These are phyloP conservation scores for Apistogramma diplotaenia DNA, from an alignment of 2,113 vertebrate genomes.

Conservation along the genomic window DNA sequence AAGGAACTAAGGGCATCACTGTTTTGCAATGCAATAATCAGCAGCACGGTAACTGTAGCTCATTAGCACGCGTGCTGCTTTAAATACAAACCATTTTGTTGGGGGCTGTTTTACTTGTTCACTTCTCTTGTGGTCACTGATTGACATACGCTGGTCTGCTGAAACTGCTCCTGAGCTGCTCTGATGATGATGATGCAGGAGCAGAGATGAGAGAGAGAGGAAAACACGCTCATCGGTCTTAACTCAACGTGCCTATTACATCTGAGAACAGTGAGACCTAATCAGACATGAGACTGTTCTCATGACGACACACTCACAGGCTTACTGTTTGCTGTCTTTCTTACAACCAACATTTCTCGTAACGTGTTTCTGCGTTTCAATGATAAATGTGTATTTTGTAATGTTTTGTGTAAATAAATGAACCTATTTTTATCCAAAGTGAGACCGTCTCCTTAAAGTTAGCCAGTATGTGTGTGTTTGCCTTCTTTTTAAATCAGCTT, in stretches of 20 bases:
- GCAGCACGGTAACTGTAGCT: not conserved
- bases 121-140: not conserved
- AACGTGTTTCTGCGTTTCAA: conserved; percentile 12
- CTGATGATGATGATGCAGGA: conserved; percentile 5
- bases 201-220: not conserved
- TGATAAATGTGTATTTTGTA: conserved; percentile 60
- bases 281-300: not conserved
- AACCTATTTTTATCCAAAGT: conserved; percentile 66
- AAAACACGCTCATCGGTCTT: conserved; percentile 36
- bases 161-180: conserved; percentile 32
- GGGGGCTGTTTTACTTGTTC: conserved; percentile 13
- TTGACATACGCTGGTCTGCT: not conserved
- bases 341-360: conserved; percentile 27
- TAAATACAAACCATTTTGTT: not conserved
- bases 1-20: conserved; percentile 42
- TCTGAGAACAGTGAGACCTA: conserved; percentile 43
- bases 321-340: conserved; percentile 21
- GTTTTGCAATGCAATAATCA: conserved; percentile 15
- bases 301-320: conserved; percentile 10
- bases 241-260: conserved; percentile 63
- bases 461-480: not conserved
- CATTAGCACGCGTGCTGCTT: conserved; percentile 23
- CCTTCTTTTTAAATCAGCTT: not conserved
- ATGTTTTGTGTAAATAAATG: conserved; percentile 74
- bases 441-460: not conserved